Conservation (phyloP, 2,797 vertebrate species). For the Microhierax caerulescens region DNA sequence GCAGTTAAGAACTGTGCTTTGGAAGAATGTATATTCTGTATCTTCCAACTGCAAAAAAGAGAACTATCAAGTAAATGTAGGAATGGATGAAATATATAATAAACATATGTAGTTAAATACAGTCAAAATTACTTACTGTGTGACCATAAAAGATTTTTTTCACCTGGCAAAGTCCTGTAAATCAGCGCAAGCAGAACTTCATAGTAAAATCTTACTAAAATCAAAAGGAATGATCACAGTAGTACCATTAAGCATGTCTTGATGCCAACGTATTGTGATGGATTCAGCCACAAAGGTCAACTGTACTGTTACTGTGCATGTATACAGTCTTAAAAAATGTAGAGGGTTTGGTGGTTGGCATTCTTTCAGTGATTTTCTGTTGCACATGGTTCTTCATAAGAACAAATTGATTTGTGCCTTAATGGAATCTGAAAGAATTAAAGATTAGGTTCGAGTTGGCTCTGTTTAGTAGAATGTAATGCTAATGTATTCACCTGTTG, state of each 20-base stretch:
- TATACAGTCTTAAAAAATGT: background rate
- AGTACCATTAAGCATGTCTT: background rate
- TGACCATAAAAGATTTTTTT: background rate
- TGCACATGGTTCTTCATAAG: background rate
- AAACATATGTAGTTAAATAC: background rate
- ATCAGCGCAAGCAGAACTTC: background rate
- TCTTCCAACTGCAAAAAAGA: background rate
- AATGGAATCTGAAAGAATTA: background rate
- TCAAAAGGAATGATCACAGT: background rate
- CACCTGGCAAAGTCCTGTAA: background rate
- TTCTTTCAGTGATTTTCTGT: background rate
- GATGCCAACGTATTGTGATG: background rate
- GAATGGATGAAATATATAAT: background rate
- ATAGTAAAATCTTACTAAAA: background rate
- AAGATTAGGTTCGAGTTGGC: background rate
- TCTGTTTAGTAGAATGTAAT: background rate
- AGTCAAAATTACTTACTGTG: background rate
- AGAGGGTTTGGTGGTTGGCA: background rate
- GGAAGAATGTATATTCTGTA: background rate
- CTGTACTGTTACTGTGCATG: background rate
- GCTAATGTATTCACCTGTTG: background rate
- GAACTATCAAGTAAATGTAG: background rate
- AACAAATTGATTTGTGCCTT: background rate
- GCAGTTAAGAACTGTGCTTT: background rate
- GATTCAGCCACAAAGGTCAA: background rate